Base-by-base conservation (phyloP, 1,140 invertebrate genomes). In the Leptinotarsa lineolata region DNA sequence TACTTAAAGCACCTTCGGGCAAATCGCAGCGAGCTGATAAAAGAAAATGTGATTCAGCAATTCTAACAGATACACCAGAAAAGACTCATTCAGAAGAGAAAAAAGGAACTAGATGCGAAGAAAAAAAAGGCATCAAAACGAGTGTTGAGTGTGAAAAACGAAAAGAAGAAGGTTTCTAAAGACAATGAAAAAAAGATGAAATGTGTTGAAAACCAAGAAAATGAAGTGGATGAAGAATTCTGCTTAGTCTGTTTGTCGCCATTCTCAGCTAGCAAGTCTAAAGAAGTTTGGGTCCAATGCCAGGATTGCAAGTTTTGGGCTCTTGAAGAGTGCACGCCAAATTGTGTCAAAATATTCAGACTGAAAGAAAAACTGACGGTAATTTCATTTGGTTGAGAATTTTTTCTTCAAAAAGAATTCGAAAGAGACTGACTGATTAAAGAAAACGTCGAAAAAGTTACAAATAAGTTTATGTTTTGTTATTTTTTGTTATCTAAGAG, bases 81-180 rank as follows among this genome's bases (percentile, higher is more conserved):
- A 15, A 67, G 0, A n/a, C 3, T 13, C 0, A n/a, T 54, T 54
- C 15, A n/a, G 0, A 54, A 54, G 15, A 54, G 1, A 69, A 58
- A 22, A 22, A 69, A 69, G 20, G 67, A 58, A 69, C 67, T 12
- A 69, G 67, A 69, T 11, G 67, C 46, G 21, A 69, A 69, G 44
- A 69, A 69, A 20, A 69, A 58, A 39, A 69, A 69, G 15, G 15
- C 15, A 67, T 67, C 39, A 15, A 67, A 39, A 45, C 65, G 44
- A 24, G 4, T 45, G 12, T 45, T 18, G 60, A 20, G 65, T 67
- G 39, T 44, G 48, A 69, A 69, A n/a, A 54, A 69, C 6, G 22
- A 58, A 69, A 30, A 54, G 13, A 22, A 54, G 22, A 54, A 69
- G 44, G 21, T 24, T 21, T 20, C 18, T 54, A 30, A 22, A 69